Percentiles rank a stretch among this genome's conserved stretches.
phyloP scores from a whole-genome alignment of 2,113 vertebrate species.

The Xiphophorus couchianus region DNA sequence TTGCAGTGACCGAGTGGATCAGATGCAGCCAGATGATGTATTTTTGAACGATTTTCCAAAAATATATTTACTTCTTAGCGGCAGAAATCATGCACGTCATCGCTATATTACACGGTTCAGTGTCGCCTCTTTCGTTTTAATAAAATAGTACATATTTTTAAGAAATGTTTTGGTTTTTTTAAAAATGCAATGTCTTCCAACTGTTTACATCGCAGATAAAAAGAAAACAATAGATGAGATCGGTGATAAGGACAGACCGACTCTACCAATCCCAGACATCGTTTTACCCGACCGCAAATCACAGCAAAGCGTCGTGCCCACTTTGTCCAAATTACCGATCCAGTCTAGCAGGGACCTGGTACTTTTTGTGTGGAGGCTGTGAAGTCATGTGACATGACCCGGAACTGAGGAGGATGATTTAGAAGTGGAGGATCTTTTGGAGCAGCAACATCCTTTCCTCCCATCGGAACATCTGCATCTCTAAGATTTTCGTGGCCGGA shows the following conservation, averaged over 20 bases:
- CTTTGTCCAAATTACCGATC: not conserved
- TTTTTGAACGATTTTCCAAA: too few species aligned
- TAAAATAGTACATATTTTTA: not conserved
- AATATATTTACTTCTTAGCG: too few species aligned
- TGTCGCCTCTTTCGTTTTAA: not conserved
- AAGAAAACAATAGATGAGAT: not conserved
- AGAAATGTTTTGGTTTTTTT: too few species aligned
- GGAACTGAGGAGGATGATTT: slow-evolving; percentile 34
- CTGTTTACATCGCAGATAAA: slow-evolving; percentile 55
- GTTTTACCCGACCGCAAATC: not conserved
- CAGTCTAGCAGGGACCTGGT: not conserved
- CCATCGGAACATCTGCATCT: slow-evolving; percentile 23
- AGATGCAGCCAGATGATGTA: too few species aligned
- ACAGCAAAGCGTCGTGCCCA: not conserved
- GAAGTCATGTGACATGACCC: slow-evolving; percentile 55
- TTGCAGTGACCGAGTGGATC: too few species aligned
- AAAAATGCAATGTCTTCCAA: not conserved
- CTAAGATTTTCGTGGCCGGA: not conserved
- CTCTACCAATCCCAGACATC: not conserved
- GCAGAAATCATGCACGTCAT: not conserved
- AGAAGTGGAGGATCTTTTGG: not conserved
- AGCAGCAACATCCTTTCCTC: slow-evolving; percentile 5
- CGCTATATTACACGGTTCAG: not conserved
- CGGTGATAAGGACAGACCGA: not conserved
- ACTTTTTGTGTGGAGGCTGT: slow-evolving; percentile 50